Base-by-base conservation (phyloP, 2,888 invertebrate species). In the Penaeus monodon region DNA sequence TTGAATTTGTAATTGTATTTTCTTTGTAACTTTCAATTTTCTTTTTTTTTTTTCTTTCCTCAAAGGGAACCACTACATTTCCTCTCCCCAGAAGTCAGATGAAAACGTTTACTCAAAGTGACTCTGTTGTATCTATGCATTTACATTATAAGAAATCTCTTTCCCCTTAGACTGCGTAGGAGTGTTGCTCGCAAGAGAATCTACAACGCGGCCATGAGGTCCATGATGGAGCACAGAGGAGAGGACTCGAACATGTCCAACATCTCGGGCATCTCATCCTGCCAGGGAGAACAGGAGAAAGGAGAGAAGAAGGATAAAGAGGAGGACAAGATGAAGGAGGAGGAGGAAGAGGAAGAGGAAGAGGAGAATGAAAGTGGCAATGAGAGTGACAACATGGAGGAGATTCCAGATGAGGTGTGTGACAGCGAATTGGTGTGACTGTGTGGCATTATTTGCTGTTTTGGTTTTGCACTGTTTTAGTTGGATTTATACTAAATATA, bases 301-400 rank as follows among this genome's bases (percentile, higher is more conserved):
- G 77, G 74, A 44, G 89, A 78, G 10, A 70, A 86, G 24, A 84
- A 85, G 70, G 94, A 94, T 85, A 94, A 95, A 91, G 88, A 86
- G 81, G 91, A 91, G 33, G 91, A 90, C 27, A 91, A 92, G 80
- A 91, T 92, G 24, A 91, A 91, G 83, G 91, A 90, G 66, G 90
- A 91, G 63, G 90, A 91, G 22, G 91, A 91, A 73, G 88, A 83
- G 38, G 87, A 88, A 66, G 90, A 90, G 64, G 88, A 84, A 0
- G 84, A 85, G n/a, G 90, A 90, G 38, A 90, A 92, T 57, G 91
- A 91, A 64, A 87, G 86, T 63, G 97, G 96, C 91, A 95, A 96
- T 91, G 97, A 97, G 92, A 97, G 97, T 91, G 96, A 97, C 91
- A 96, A 96, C 0, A 96, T 80, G 65, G 89, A 84, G 64, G 89